A percentile compares a stretch with the other conserved stretches of the same genome.
These are phyloP conservation scores for Popillia japonica DNA, from an alignment of 1,140 invertebrate genomes.

Conservation along the genomic window DNA sequence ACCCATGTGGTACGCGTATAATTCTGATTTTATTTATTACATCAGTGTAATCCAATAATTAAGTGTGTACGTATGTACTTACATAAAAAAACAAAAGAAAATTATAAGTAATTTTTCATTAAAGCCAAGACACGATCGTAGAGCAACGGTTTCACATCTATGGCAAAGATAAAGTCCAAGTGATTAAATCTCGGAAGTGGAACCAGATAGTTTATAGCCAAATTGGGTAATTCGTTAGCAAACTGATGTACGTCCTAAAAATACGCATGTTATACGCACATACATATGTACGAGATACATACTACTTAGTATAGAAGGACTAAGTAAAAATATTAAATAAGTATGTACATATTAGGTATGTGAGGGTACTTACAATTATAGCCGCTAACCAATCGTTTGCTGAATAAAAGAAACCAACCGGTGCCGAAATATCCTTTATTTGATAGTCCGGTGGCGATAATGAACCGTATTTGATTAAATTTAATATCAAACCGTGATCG, in stretches of 20 bases:
- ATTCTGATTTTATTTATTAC: too few relatives aligned
- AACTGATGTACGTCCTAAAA: conserved; percentile 46
- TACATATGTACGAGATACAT: too few relatives aligned
- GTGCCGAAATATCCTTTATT: conserved; percentile 65
- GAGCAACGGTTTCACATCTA: not conserved
- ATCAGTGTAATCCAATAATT: too few relatives aligned
- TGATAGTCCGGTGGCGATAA: conserved; percentile 63
- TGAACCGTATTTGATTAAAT: conserved; percentile 43
- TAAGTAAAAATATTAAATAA: not conserved
- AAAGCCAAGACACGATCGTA: not conserved
- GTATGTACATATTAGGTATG: too few relatives aligned
- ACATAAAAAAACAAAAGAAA: too few relatives aligned
- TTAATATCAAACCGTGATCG: conserved; percentile 65
- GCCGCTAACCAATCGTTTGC: conserved; percentile 62
- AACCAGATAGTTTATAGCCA: not conserved
- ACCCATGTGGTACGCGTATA: too few relatives aligned
- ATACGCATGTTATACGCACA: not conserved
- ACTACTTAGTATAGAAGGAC: too few relatives aligned
- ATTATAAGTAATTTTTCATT: not conserved
- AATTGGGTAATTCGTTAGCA: not conserved
- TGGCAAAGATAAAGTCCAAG: conserved; percentile 23
- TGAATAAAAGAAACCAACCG: conserved; percentile 64
- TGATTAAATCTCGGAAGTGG: conserved; percentile 24
- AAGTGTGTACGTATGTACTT: too few relatives aligned
- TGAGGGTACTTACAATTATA: conserved; percentile 46